Evolutionary conservation across 2,797 vertebrate genomes (phyloP), one percentile per base, ranked within the genome.

Genomic region (Pampus argenteus): DNA sequence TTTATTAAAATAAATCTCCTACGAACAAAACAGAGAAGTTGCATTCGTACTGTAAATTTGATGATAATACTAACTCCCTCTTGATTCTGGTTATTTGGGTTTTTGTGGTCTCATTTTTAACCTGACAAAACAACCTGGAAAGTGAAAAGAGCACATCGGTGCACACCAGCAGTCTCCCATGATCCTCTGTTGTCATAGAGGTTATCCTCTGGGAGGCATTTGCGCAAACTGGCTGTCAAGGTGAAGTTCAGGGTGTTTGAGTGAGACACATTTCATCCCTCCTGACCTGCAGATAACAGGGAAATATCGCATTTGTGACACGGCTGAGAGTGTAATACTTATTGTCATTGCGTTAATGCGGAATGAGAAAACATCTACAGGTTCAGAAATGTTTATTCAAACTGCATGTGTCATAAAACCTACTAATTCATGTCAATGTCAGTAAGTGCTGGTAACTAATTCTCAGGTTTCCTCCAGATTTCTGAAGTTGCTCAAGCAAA

Each of bases 121-220:
- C n/a, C 26, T 28, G 23, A 47, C 18, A 18, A 13, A 25, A 47
- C 0, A 40, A 13, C 40, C 6, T 44, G 7, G 17, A 44, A 44
- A 36, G 13, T 5, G 31, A 34, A 18, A 47, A 49, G 17, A 66
- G 40, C 56, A 66, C 20, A 47, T 60, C 28, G 50, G 51, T 68
- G 31, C 29, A 23, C 56, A 79, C 48, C 34, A 40, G 49, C 69
- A 13, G 28, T 26, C 42, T 47, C 59, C 63, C 68, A 25, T 54
- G 70, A 20, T 28, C 38, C 25, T 29, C 8, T 72, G 86, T 89
- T 71, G 76, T 72, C 86, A 83, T 51, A 70, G 86, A 55, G 64
- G 59, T 55, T 22, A n/a, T 82, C 81, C 67, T 66, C 61, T 50
- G 76, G 84, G 85, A 78, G 50, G 31, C 6, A 64, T 28, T 26